Evolutionary conservation across 2,113 vertebrate species (phyloP), one percentile per base, ranked within the genome.

Genomic region (Pollimyrus isidori): DNA sequence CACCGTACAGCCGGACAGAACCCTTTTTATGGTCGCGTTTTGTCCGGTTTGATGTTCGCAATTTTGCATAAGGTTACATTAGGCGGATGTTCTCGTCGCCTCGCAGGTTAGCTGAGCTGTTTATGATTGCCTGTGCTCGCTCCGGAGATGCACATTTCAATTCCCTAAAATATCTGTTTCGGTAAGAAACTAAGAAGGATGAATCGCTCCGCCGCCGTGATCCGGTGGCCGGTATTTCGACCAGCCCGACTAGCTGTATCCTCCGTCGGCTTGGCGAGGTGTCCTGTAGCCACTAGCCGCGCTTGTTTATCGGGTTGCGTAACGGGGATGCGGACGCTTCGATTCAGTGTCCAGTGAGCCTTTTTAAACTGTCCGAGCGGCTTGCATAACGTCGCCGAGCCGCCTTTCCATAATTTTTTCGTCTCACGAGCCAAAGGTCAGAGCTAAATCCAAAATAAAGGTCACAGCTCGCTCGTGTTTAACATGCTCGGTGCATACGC

Each of bases 291-390:
- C 45, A 46, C 84, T 86, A 21, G 46, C n/a, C 50, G 9, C 3
- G n/a, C 21, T 86, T 52, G 49, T 86, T 86, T 86, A 52, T 46
- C 48, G 85, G 9, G 85, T 86, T 86, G 85, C 85, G 85, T 86
- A 86, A 86, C 48, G 85, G 50, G 49, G 85, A 50, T 35, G 85
- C 85, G 50, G 50, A 19, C 49, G 85, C 26, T 35, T 53, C 3
- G 26, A 19, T 50, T 39, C 48, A 26, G 48, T 35, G 85, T 53
- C 48, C 50, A 7, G 85, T 11, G n/a, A 26, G 48, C 46, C 80
- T 21, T 21, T 30, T 23, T 3, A 6, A 19, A 45, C 35, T 46
- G 2, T 9, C 30, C 26, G 69, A n/a, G 2, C 17, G 39, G 39
- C 21, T n/a, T 83, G 15, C 45, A 46, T 35, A 80, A 80, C 35